Evolutionary conservation across 2,797 vertebrate genomes (phyloP), one percentile per base, ranked within the genome.

Genomic region (Labeo calbasu): DNA sequence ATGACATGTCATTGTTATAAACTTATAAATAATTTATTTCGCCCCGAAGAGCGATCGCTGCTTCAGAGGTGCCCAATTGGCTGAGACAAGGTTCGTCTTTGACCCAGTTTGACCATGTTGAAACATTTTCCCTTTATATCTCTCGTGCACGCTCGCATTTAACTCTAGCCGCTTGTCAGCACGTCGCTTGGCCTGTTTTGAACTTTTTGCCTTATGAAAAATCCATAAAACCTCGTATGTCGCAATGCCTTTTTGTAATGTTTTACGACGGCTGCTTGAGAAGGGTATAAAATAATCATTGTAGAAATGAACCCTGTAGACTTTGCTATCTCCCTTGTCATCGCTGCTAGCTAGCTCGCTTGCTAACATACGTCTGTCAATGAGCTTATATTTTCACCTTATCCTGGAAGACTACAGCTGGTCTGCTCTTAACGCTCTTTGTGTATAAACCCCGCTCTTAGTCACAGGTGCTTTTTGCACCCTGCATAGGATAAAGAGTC

Each of bases 341-440:
- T 82, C 81, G 25, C 70, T 11, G 57, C 57, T 12, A 61, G 79
- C 69, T 48, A 36, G 50, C 50, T 70, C 69, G 50, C 59, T 80
- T 81, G 78, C 79, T 85, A 43, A 77, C 68, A 9, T 81, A 0
- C 68, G 28, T 92, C 91, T 92, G 90, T 92, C 90, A 92, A 12
- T 90, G 76, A 73, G 75, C 84, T 88, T 88, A 91, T 91, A 91
- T 90, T 10, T 85, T 85, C 86, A 59, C 32, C 69, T 57, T 75
- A 78, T 83, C 77, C 72, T 79, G 82, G 70, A 63, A 73, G 53
- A 8, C 82, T 53, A 86, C 87, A 82, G 92, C 91, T 92, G 91
- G 91, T 87, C 55, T 0, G 8, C 72, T 65, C 70, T 63, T 59
- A 73, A 70, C 53, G 8, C 32, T 68, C 81, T 68, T 55, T 70